Percentiles rank a stretch among this genome's conserved stretches.
These are phyloP conservation scores for Bradypus variegatus DNA, from an alignment of 2,797 vertebrate species.

Conservation along the genomic window DNA sequence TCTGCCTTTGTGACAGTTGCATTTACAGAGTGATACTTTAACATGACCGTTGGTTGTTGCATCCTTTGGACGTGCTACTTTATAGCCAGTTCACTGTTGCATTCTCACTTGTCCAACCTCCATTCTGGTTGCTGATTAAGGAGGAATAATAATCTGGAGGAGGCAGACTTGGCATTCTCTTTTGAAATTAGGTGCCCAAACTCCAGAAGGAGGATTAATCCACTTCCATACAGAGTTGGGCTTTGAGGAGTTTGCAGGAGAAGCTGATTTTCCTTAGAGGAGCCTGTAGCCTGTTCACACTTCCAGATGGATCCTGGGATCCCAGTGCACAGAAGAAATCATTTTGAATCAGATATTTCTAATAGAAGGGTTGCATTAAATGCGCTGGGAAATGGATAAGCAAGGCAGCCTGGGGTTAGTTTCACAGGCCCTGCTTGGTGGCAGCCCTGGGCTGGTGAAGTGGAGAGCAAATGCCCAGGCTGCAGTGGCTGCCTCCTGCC, in stretches of 20 bases:
- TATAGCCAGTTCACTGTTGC: not conserved
- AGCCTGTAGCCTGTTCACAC: not conserved
- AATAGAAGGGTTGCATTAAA: not conserved
- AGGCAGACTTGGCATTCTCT: not conserved
- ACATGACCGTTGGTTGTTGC: fast-evolving
- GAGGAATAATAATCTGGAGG: not conserved
- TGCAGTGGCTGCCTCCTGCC: not conserved
- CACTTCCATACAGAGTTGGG: not conserved
- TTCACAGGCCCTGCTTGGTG: not conserved
- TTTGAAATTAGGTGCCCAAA: not conserved
- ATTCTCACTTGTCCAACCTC: not conserved
- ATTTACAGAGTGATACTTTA: fast-evolving
- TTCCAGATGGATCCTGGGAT: not conserved
- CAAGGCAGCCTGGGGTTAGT: not conserved
- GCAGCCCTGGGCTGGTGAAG: not conserved
- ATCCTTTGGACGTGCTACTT: not conserved
- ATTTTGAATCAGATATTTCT: not conserved
- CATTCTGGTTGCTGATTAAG: not conserved
- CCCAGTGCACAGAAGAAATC: not conserved
- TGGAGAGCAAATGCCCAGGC: not conserved
- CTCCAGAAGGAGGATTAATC: not conserved
- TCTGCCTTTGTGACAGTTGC: not conserved
- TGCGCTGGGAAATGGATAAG: not conserved
- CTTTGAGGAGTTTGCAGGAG: not conserved
- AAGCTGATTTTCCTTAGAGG: not conserved